These are phyloP conservation scores for Propsilocerus akamusi DNA, from an alignment of 1,140 invertebrate species.

Conservation along the genomic window DNA sequence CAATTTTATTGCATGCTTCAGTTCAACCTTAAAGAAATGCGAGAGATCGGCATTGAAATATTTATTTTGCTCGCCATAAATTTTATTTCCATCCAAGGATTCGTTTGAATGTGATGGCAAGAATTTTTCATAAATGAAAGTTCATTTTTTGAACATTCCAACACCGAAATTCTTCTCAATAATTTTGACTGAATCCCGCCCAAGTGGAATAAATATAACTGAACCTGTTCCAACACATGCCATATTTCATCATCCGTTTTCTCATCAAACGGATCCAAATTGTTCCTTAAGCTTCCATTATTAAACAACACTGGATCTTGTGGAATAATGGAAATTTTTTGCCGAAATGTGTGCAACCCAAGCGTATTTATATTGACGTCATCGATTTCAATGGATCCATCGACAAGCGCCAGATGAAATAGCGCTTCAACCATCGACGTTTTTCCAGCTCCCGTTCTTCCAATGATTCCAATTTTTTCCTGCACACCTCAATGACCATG, in stretches of 20 bases:
- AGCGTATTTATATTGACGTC: constrained; percentile 30
- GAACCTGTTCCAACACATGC: constrained; percentile 50
- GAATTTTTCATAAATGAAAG: too few relatives aligned
- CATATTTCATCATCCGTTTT: constrained; percentile 43
- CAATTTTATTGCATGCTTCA: constrained; percentile 30
- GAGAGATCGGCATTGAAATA: too few relatives aligned
- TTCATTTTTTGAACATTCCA: too few relatives aligned
- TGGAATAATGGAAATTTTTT: constrained; percentile 45
- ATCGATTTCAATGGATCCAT: constrained; percentile 35
- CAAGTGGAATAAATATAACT: neutral
- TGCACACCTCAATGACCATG: constrained; percentile 8
- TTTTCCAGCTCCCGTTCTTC: constrained; percentile 55
- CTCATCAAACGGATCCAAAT: constrained; percentile 44
- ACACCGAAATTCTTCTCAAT: neutral
- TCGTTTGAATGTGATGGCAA: too few relatives aligned
- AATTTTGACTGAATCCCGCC: neutral
- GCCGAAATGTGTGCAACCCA: constrained; percentile 37
- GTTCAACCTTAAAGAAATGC: constrained; percentile 20
- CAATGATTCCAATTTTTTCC: constrained; percentile 50
- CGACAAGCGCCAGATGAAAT: constrained; percentile 33
- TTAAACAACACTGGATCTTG: constrained; percentile 52
- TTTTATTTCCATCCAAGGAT: too few relatives aligned
- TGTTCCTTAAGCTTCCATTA: constrained; percentile 40
- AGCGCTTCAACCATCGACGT: constrained; percentile 47
- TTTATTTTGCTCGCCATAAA: too few relatives aligned